Base-by-base conservation (phyloP, 1,140 invertebrate genomes). In the Drosophila takahashii region DNA sequence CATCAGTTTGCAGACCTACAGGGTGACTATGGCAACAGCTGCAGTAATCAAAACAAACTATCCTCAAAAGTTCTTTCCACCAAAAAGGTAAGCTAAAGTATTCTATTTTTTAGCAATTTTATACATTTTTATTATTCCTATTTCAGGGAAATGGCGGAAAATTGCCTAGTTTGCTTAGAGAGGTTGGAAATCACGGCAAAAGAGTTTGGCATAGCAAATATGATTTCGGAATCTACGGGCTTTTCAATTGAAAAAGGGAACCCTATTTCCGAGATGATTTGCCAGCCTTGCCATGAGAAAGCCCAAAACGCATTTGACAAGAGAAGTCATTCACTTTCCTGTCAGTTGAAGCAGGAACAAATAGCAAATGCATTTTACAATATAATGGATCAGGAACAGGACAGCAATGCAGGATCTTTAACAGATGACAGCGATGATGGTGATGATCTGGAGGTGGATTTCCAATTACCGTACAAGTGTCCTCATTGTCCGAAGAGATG, bases 221-320 rank as follows among this genome's bases (percentile, higher is more conserved):
- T 50, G 2, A 10, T 50, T 50, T 5, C 47, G n/a, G 26, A 50
- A 15, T 50, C 26, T 15, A 32, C 47, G 3, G 47, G 47, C 47
- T 50, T 50, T 10, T 2, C 3, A 3, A n/a, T 50, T 27, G 11
- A 32, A 32, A 26, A 15, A 1, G n/a, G n/a, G 6, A 26, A 50
- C 47, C 32, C 47, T 10, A 10, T 50, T 15, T 26, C 47, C 9
- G 11, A 52, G 36, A 18, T 34, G 6, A 22, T 52, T 22, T 36
- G 51, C n/a, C 37, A n/a, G 32, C 8, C 16, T 10, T 52, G 51
- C n/a, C 16, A 18, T 11, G 16, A 52, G n/a, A 26, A 50, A 7
- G 47, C n/a, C 1, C n/a, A 6, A 7, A 50, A 39, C 15, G n/a
- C 37, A 7, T 15, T 39, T 7, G n/a, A 39, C 7, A 5, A 39